Evolutionary conservation across 2,797 vertebrate genomes (phyloP), one percentile per base, ranked within the genome.

Genomic region (Liparis tanakae): DNA sequence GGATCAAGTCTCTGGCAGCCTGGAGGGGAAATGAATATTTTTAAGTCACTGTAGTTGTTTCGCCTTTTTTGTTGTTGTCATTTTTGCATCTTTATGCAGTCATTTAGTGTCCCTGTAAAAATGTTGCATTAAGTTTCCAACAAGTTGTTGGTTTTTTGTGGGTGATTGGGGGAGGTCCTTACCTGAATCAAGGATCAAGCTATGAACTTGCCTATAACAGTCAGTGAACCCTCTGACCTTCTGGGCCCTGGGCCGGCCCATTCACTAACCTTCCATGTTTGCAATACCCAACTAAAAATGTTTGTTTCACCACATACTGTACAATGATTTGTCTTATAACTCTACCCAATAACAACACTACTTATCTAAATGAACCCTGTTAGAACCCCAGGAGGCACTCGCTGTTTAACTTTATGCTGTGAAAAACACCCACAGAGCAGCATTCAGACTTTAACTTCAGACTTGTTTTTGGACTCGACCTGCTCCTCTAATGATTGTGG

Each of bases 1-100:
- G 33, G 62, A 36, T 50, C 34, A 13, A 41, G 74, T 41, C 60
- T 73, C 50, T 67, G 67, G 25, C 62, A 70, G 67, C 50, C 63
- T 14, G 18, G 0, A 15, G 22, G 4, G 22, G 18, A 61, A 8
- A 61, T 41, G n/a, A n/a, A 7, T 1, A 59, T 59, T 20, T 30
- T 36, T 20, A 53, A 53, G 20, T 53, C 51, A 53, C 30, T 36
- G 37, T 41, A 20, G 36, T 41, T 22, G n/a, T 59, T 59, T 12
- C 17, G 10, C 14, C 7, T 17, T 33, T 9, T 56, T 37, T 12
- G 10, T 34, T 36, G 17, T n/a, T 0, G 17, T 37, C 18, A 2
- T 15, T 41, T 30, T 41, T 25, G 37, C 13, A 5, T 59, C 56
- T 20, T 5, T 39, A 20, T 39, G 56, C 6, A 20, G 10, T 20